These are phyloP conservation scores for Amphiduros pacificus DNA, from an alignment of 2,888 invertebrate genomes.

Conservation along the genomic window DNA sequence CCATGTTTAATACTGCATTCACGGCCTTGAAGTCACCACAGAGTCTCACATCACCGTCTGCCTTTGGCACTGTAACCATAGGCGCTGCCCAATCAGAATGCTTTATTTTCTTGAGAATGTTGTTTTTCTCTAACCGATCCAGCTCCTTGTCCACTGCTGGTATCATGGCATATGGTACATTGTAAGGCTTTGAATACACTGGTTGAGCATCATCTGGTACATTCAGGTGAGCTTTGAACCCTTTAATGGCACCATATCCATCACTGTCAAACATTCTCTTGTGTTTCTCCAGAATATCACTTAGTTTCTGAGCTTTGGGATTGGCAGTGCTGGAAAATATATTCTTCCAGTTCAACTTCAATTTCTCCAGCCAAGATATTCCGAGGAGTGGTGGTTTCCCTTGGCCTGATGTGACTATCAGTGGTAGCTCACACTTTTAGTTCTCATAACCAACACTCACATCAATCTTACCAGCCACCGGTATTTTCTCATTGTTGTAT, in stretches of 20 bases:
- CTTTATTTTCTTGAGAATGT: constrained; percentile 22
- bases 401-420: too few relatives aligned
- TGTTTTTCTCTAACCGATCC: constrained; percentile 21
- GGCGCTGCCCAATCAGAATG: constrained; percentile 33
- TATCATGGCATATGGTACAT: constrained; percentile 26
- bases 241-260: neutral
- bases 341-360: too few relatives aligned
- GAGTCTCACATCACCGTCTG: constrained; percentile 21
- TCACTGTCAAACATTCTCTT: neutral
- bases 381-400: too few relatives aligned
- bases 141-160: constrained; percentile 30
- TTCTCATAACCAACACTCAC: too few relatives aligned
- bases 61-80: constrained; percentile 18
- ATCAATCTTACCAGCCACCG: too few relatives aligned
- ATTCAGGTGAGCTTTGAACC: constrained; percentile 19
- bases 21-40: constrained; percentile 20
- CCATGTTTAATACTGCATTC: constrained; percentile 19
- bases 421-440: too few relatives aligned
- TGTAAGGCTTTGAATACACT: constrained; percentile 24
- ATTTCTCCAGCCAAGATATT: too few relatives aligned
- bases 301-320: too few relatives aligned
- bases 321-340: too few relatives aligned
- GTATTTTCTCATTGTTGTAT: too few relatives aligned
- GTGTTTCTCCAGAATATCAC: neutral
- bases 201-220: constrained; percentile 26